Percentiles rank a stretch among this genome's conserved stretches.
Evolutionary conservation across 2,113 vertebrate species (phyloP).

Genomic region (Acanthochromis polyacanthus): DNA sequence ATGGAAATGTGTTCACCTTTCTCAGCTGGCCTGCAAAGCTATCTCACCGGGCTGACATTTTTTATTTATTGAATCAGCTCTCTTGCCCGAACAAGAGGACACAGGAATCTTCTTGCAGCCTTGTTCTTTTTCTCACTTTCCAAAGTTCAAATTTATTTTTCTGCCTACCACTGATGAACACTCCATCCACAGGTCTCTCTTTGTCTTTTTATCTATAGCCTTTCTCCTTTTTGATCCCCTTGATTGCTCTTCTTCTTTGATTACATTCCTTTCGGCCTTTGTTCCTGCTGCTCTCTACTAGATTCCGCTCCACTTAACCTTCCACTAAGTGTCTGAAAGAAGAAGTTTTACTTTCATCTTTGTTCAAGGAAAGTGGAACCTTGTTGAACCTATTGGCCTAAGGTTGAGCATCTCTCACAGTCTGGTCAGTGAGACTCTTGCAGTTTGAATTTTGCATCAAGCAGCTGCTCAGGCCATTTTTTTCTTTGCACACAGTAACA

Average conservation of each 20-base stretch:
- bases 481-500: constrained; percentile 23
- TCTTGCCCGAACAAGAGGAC: constrained; percentile 43
- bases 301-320: constrained; percentile 49
- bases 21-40: constrained; percentile 55
- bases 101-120: not conserved
- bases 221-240: constrained; percentile 19
- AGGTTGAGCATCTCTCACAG: not conserved
- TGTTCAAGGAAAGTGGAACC: constrained; percentile 32
- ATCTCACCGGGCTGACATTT: constrained; percentile 49
- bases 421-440: not conserved
- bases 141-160: constrained; percentile 13
- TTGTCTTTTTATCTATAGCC: not conserved
- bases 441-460: not conserved
- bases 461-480: not conserved
- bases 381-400: constrained; percentile 17
- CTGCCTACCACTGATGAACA: not conserved
- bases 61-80: constrained; percentile 63
- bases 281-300: constrained; percentile 46
- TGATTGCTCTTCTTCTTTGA: constrained; percentile 46
- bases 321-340: constrained; percentile 21
- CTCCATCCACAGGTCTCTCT: not conserved
- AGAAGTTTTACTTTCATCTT: constrained; percentile 11
- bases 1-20: constrained; percentile 71
- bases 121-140: constrained; percentile 22
- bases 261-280: constrained; percentile 46